These are phyloP conservation scores for Podarcis cretensis DNA, from an alignment of 2,113 vertebrate species.

Conservation along the genomic window DNA sequence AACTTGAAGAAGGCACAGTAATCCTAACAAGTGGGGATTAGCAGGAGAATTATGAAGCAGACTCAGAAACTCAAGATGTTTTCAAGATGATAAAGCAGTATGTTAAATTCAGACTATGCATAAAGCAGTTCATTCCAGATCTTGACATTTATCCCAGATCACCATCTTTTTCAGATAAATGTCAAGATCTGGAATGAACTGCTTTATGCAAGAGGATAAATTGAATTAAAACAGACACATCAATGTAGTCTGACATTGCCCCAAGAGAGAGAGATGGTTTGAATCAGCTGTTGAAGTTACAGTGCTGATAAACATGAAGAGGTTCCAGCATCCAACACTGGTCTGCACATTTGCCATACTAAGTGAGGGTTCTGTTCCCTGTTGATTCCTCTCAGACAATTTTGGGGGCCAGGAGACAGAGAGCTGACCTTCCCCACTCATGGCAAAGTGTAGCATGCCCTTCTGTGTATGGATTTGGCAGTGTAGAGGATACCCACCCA, in stretches of 20 bases:
- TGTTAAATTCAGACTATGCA: not conserved
- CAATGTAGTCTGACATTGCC: not conserved
- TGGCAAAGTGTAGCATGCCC: not conserved
- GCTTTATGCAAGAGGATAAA: not conserved
- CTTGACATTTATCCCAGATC: not conserved
- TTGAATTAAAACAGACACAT: not conserved
- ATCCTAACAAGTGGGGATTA: not conserved
- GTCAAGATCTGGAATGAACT: no score
- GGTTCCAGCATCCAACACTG: not conserved
- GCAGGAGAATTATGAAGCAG: not conserved
- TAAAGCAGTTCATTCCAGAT: not conserved
- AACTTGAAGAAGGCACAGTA: not conserved
- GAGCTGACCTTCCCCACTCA: not conserved
- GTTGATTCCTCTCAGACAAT: not conserved
- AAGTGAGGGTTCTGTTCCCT: not conserved
- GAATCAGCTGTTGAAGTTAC: not conserved
- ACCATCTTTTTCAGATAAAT: not conserved
- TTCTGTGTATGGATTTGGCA: not conserved
- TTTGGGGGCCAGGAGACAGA: not conserved
- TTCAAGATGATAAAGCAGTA: not conserved
- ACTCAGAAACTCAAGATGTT: not conserved
- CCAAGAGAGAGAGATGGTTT: not conserved
- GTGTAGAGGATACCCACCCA: not conserved
- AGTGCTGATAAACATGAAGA: not conserved
- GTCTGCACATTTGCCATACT: not conserved